Evolutionary conservation across 2,888 invertebrate species (phyloP).

Genomic region (Campaea margaritaria): DNA sequence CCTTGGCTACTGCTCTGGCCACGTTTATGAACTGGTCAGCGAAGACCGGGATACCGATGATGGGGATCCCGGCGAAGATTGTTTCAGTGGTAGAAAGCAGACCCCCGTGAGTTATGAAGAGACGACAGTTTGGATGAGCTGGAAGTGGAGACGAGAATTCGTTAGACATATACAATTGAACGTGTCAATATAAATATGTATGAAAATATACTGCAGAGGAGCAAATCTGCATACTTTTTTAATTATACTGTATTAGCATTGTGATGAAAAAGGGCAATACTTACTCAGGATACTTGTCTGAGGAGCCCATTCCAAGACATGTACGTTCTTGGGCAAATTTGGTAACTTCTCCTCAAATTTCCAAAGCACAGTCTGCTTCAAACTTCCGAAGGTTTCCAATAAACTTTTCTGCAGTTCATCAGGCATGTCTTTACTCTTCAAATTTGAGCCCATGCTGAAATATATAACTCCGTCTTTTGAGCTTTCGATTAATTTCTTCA

Average conservation of each 20-base stretch:
- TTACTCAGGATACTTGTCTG: background rate
- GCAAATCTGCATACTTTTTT: too few relatives aligned
- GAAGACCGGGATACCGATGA: constrained; percentile 1
- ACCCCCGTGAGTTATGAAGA: constrained; percentile 9
- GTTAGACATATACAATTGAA: too few relatives aligned
- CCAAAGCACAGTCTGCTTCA: constrained; percentile 7
- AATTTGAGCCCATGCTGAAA: constrained; percentile 6
- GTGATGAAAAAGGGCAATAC: too few relatives aligned
- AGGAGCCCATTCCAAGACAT: background rate
- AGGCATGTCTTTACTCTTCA: background rate
- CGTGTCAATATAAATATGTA: too few relatives aligned
- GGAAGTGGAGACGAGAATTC: background rate
- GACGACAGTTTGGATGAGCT: background rate
- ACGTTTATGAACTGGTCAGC: background rate
- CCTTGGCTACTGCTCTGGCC: background rate
- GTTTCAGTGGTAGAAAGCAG: constrained; percentile 5
- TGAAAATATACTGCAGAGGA: too few relatives aligned
- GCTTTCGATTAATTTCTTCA: background rate
- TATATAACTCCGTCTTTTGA: constrained; percentile 1
- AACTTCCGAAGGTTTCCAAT: background rate
- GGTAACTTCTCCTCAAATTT: constrained; percentile 5
- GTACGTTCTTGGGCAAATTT: constrained; percentile 2
- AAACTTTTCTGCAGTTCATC: background rate
- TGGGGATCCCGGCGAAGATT: background rate
- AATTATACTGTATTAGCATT: too few relatives aligned